Conservation (phyloP, 2,113 vertebrate genomes). For the Halichoeres trimaculatus region DNA sequence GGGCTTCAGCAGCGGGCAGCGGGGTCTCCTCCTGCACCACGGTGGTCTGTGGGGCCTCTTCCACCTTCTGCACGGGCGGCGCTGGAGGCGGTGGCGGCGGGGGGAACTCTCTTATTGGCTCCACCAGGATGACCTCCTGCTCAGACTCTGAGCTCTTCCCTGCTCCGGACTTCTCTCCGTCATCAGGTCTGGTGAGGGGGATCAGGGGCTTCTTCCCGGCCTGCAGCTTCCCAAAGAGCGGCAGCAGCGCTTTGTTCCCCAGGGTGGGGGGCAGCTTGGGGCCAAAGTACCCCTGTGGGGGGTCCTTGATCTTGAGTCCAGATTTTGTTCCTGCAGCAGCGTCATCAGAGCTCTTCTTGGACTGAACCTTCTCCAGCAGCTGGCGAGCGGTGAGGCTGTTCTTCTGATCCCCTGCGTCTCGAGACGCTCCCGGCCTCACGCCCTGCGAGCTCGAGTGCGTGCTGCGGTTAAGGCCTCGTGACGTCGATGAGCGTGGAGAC, state of each 20-base stretch:
- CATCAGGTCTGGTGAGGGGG: constrained; percentile 84
- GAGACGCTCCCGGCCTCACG: constrained; percentile 62
- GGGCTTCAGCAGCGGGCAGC: constrained; percentile 76
- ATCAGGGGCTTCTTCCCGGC: constrained; percentile 86
- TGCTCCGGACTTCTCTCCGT: constrained; percentile 80
- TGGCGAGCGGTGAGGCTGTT: constrained; percentile 93
- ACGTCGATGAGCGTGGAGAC: constrained; percentile 88
- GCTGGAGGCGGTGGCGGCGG: constrained; percentile 85
- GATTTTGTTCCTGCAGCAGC: constrained; percentile 83
- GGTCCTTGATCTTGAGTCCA: constrained; percentile 95
- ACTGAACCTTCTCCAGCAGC: constrained; percentile 94
- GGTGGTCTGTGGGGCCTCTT: constrained; percentile 68
- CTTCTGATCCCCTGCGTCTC: constrained; percentile 88
- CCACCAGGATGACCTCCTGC: constrained; percentile 84
- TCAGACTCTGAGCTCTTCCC: constrained; percentile 79
- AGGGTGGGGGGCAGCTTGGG: constrained; percentile 94
- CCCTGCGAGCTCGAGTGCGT: constrained; percentile 72
- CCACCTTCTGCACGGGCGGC: constrained; percentile 76
- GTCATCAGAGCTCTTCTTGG: constrained; percentile 86
- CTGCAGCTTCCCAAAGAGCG: constrained; percentile 95
- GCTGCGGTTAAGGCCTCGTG: constrained; percentile 82
- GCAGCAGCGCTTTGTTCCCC: constrained; percentile 92
- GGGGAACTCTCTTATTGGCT: constrained; percentile 87
- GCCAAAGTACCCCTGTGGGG: constrained; percentile 97
- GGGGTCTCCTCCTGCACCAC: constrained; percentile 79